Base-by-base conservation (phyloP, 2,113 vertebrate species). In the Hylia prasina region DNA sequence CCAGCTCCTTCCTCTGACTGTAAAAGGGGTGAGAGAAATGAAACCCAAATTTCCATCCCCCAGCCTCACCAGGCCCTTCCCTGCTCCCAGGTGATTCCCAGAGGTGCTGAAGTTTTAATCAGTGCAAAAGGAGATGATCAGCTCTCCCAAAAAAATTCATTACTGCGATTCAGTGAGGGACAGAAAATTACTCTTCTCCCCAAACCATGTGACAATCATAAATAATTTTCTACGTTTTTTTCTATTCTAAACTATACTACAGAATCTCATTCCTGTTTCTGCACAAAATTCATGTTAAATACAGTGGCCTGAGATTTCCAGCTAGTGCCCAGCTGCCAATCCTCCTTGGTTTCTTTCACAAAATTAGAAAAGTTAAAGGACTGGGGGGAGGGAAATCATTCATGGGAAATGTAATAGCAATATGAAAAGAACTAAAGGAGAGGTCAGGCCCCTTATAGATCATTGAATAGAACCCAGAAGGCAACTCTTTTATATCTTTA, bases 381-480 rank as follows among this genome's bases (percentile, higher is more conserved):
- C n/a, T 80, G 89, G 96, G 94, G 90, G 94, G 24, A 84, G 87
- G 82, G 89, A 96, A 96, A 89, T 94, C 96, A 95, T 60, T 97
- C 97, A 95, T 53, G 44, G 93, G 95, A 91, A 94, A 92, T 73
- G 92, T 92, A 95, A 97, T n/a, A 87, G 94, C 96, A 75, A 95
- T 96, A 96, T 94, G 97, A 96, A 97, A 97, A 96, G 97, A 81
- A 86, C 82, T 94, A 73, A 95, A 95, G 95, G 85, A 95, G 54
- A 95, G 96, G 87, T 50, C 66, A 72, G 91, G 75, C 91, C 92
- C 81, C 40, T 93, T 95, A 89, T 44, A 77, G 94, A 93, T 83
- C 88, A 94, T 5, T 93, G 94, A 96, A 95, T 68, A 80, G 95
- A 91, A 91, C 65, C 95, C 94, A 84, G 97, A 65, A 91, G 90